These are phyloP conservation scores for Galagoides demidoff DNA, from an alignment of 2,797 vertebrate genomes.

Conservation along the genomic window DNA sequence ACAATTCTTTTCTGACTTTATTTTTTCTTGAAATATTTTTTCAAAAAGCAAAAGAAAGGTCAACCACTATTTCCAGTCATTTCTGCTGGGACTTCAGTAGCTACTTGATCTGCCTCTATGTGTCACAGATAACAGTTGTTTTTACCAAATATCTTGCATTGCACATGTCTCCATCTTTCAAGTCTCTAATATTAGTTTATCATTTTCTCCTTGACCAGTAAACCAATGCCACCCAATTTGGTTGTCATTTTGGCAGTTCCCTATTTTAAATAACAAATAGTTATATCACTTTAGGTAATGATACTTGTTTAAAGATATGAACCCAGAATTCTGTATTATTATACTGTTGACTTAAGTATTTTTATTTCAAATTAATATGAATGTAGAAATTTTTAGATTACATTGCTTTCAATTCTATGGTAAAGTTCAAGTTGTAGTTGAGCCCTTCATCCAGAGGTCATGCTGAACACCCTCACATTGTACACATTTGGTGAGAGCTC, in stretches of 20 bases:
- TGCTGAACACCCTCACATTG: too few relatives aligned
- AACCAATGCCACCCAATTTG: not conserved
- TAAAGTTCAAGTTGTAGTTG: too few relatives aligned
- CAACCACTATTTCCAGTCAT: not conserved
- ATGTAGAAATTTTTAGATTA: too few relatives aligned
- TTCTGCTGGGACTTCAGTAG: not conserved
- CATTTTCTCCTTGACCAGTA: not conserved
- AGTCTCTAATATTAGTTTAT: not conserved
- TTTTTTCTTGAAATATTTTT: not conserved
- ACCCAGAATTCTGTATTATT: not conserved
- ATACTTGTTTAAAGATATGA: not conserved
- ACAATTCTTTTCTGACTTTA: not conserved
- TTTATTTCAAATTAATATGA: not conserved
- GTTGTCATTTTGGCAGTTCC: not conserved
- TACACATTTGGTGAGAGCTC: too few relatives aligned
- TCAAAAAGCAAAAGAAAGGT: not conserved
- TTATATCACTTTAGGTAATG: not conserved
- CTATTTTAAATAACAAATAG: not conserved
- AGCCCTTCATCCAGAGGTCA: too few relatives aligned
- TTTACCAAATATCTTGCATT: not conserved
- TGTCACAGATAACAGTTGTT: not conserved
- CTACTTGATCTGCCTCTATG: not conserved
- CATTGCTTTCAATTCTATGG: too few relatives aligned
- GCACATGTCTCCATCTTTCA: not conserved
- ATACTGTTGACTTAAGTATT: not conserved